Evolutionary conservation across 2,113 vertebrate genomes (phyloP), one percentile per base, ranked within the genome.

Genomic region (Anoura caudifer): DNA sequence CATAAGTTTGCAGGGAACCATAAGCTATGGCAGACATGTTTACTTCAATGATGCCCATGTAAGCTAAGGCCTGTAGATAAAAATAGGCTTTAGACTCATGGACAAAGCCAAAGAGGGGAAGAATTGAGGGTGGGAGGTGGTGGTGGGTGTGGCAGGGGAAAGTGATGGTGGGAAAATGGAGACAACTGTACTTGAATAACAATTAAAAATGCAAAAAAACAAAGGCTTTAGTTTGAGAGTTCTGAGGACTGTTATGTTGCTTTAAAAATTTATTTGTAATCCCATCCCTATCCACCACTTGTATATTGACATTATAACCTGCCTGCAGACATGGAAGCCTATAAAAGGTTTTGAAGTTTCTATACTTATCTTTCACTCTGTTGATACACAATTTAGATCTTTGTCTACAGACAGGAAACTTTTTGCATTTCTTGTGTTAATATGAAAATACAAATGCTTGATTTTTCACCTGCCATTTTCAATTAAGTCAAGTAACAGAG

Each of bases 401-500:
- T 93, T 92, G 93, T 79, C 89, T 76, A 54, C 86, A 76, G 50
- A 81, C 33, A 90, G 80, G 7, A 73, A 93, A 85, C 7, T 19
- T 83, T 79, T 90, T 38, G 3, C 19, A 83, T 8, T 79, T 90
- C 70, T 26, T 93, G 33, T 90, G 76, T 88, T 97, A 70, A 70
- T 86, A 88, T 59, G 63, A 80, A 95, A 94, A 85, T 52, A 86
- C 31, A 96, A 87, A 88, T 76, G 28, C 43, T 96, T 77, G 43
- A 81, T 61, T 92, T 95, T 96, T 77, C 56, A 56, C 17, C 47
- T 86, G 52, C 33, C 43, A 36, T 82, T 73, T 90, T 94, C 47
- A 81, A 77, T 72, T 36, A 70, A 52, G 28, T 69, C 81, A 85
- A 1, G 15, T 52, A 85, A 41, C 47, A 85, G 80, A 75, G 31